Percentiles rank a stretch among this genome's conserved stretches.
These are phyloP conservation scores for Haliclystus octoradiatus DNA, from an alignment of 30 jellyfish, hydroid and myxozoan species.

Conservation along the genomic window DNA sequence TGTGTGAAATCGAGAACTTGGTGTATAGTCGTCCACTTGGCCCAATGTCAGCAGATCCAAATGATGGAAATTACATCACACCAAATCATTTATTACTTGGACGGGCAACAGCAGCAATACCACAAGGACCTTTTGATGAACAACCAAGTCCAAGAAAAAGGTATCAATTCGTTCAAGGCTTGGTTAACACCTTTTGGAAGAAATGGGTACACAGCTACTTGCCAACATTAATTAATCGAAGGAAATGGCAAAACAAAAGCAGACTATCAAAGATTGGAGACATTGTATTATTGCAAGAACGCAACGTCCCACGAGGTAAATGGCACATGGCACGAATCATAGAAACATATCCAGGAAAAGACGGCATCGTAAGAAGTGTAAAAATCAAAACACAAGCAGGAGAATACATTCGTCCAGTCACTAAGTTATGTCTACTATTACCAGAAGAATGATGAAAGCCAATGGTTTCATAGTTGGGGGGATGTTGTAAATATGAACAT, in stretches of 20 bases:
- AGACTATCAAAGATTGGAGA: not conserved
- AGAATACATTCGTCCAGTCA: not conserved
- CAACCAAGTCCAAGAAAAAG: not conserved
- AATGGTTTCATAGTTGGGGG: no score
- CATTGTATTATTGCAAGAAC: conserved; percentile 2
- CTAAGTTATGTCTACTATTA: not conserved
- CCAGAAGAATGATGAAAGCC: not conserved
- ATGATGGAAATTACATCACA: conserved; percentile 7
- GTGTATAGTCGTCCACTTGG: conserved; percentile 15
- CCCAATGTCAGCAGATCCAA: conserved; percentile 14
- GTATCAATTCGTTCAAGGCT: not conserved
- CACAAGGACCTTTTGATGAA: conserved; percentile 7
- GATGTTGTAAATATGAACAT: no score
- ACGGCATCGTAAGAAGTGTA: conserved; percentile 3
- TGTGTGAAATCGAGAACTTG: conserved; percentile 22
- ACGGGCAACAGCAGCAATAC: conserved; percentile 3
- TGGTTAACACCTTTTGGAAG: conserved; percentile 1
- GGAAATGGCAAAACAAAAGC: not conserved
- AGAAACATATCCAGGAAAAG: conserved; percentile 3
- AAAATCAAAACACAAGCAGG: conserved; percentile 2
- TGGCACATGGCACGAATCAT: conserved; percentile 2
- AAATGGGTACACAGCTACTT: not conserved
- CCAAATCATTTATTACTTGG: conserved; percentile 34
- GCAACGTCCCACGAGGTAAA: conserved; percentile 2
- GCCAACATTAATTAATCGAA: not conserved